phyloP scores from a whole-genome alignment of 2,113 vertebrate genomes.

The Platysternon megacephalum region DNA sequence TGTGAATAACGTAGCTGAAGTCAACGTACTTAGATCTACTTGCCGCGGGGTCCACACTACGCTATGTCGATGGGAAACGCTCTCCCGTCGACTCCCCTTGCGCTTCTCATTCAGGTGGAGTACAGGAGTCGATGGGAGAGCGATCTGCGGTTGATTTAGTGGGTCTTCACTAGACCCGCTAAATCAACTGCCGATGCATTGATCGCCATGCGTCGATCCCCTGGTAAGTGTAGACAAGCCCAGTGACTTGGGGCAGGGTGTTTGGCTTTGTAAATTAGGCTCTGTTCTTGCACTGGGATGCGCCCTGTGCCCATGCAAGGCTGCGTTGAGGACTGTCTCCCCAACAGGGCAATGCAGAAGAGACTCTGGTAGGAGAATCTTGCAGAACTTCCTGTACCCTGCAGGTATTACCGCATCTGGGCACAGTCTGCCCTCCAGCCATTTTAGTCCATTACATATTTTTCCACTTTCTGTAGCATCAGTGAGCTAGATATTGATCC shows the following conservation, averaged over 20 bases:
- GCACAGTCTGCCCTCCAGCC: rapidly evolving
- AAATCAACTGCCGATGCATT: too few species aligned
- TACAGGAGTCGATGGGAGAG: too few species aligned
- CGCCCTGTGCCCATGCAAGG: rapidly evolving
- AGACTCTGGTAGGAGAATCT: background rate
- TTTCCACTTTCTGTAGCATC: background rate
- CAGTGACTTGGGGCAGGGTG: background rate
- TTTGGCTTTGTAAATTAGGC: rapidly evolving
- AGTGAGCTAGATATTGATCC: background rate
- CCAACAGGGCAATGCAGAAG: background rate
- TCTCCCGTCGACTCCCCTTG: too few species aligned
- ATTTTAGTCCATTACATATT: background rate
- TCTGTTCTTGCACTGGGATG: background rate
- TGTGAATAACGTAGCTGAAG: too few species aligned
- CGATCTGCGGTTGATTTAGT: too few species aligned
- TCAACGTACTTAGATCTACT: too few species aligned
- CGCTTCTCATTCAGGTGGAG: too few species aligned
- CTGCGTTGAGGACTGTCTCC: rapidly evolving
- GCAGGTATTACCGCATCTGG: background rate
- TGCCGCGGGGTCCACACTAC: too few species aligned
- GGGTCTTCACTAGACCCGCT: too few species aligned
- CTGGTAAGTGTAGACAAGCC: too few species aligned
- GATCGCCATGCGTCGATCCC: too few species aligned
- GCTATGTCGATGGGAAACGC: too few species aligned
- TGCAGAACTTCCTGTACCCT: rapidly evolving